Base-by-base conservation (phyloP, 1,140 invertebrate genomes). In the Meloidogyne chitwoodi region DNA sequence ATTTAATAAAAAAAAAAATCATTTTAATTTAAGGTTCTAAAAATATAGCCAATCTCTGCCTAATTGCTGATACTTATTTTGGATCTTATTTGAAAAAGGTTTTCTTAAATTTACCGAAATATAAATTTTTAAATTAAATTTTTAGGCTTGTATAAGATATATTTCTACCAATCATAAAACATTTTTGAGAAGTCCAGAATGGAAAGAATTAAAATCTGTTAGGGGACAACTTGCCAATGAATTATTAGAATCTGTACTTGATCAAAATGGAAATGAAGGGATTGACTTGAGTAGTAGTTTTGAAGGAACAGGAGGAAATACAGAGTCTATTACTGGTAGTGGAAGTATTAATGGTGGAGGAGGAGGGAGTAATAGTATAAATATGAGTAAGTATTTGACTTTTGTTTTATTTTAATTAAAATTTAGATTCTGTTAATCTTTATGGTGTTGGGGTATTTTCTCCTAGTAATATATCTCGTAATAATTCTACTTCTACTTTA, bases 1-100 rank as follows among this genome's bases (percentile, higher is more conserved):
- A 38, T 68, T 38, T 11, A n/a, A n/a, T n/a, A n/a, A n/a, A n/a
- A n/a, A n/a, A n/a, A n/a, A n/a, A n/a, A n/a, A 27, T 64, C 22
- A 10, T 24, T 24, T 22, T 71, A 19, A 26, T 10, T 63, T 19
- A 24, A 68, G 79, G 56, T 34, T 67, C 74, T 0, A 85, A 85
- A 73, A 82, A 80, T 44, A 68, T 85, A 27, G 75, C 85, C 1
- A 71, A 75, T 34, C 73, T 80, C 2, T 79, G 76, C 16, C 67
- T 85, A 6, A 81, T 87, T 29, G 84, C 84, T 2, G 84, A 85
- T 67, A 85, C 79, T 5, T 85, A 87, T 44, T 82, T 79, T 56
- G 77, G 79, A 19, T n/a, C 66, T 2, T 48, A 66, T 24, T 75
- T 78, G 26, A 78, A 78, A 71, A 78, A 78, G 77, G 78, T 19